A percentile compares a stretch with the other conserved stretches of the same genome.
Conservation (phyloP, 1,140 invertebrate genomes). For the Trigoniulus corallinus region DNA sequence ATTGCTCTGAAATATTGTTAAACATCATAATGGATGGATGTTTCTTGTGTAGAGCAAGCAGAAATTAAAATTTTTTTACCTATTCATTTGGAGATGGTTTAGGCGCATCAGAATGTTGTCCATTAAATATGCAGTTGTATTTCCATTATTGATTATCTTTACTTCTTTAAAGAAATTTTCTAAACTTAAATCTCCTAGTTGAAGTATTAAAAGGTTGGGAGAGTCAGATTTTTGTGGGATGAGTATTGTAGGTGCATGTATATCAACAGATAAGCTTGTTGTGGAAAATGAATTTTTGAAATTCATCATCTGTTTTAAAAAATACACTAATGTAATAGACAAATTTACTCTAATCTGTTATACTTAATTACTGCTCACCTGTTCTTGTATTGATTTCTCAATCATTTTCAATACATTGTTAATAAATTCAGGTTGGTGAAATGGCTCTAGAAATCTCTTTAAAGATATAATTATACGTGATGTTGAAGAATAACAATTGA, state of each 20-base stretch:
- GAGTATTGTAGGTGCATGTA: conserved; percentile 53
- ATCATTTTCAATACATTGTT: conserved; percentile 22
- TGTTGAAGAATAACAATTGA: too few species aligned
- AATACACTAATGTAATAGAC: too few species aligned
- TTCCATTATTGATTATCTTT: conserved; percentile 20
- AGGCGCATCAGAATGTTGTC: conserved; percentile 54
- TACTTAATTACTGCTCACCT: too few species aligned
- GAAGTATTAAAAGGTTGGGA: conserved; percentile 56
- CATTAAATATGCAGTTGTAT: conserved; percentile 26
- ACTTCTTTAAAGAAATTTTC: conserved; percentile 62
- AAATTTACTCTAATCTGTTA: too few species aligned
- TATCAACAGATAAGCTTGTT: conserved; percentile 48
- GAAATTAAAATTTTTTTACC: conserved; percentile 15
- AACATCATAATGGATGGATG: neutral
- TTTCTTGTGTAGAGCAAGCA: neutral
- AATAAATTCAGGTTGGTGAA: conserved; percentile 30
- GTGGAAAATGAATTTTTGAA: too few species aligned
- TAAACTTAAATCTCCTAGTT: conserved; percentile 54
- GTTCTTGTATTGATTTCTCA: conserved; percentile 12
- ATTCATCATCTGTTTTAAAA: too few species aligned
- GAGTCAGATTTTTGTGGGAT: conserved; percentile 63
- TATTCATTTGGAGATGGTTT: conserved; percentile 43
- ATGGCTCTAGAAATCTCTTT: conserved; percentile 50
- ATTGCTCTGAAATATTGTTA: conserved; percentile 45
- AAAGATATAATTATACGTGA: too few species aligned